Base-by-base conservation (phyloP, 1,140 invertebrate genomes). In the Drosophila leontia region DNA sequence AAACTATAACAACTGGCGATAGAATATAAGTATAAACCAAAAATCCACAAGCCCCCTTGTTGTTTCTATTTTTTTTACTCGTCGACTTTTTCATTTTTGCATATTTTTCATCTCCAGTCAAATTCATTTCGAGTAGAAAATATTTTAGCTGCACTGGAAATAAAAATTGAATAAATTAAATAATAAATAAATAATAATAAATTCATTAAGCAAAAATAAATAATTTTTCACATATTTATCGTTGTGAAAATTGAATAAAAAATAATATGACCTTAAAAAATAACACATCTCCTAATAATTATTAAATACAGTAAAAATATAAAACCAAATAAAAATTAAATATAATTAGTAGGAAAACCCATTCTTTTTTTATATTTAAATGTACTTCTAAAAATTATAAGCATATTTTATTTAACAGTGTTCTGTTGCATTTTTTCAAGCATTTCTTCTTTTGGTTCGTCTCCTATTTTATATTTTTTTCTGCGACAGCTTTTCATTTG, bases 401-500 rank as follows among this genome's bases (percentile, higher is more conserved):
- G 19, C 7, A 26, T 5, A 9, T 29, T 29, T 32, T 23, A 19
- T 50, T 32, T 32, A 1, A 5, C 0, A 13, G 51, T 37, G 34
- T 37, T 5, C 9, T 26, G 26, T 34, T 12, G 4, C 19, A 29
- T 57, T 60, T 68, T 67, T 35, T 7, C n/a, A 9, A 47, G 48
- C 29, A 57, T 47, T 80, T 63, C 65, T 59, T 63, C 32, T n/a
- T 34, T 35, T 23, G 59, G 17, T 51, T 61, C 19, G 17, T 61
- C 59, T 53, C n/a, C 56, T 67, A 57, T 63, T 63, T 68, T 64
- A 64, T 44, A 61, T 63, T 60, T 47, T 39, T 37, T 50, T 41
- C 64, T 67, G 67, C 63, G 68, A 81, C 67, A 63, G 78, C 58
- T 74, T 86, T 86, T 78, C 63, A 60, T 74, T 69, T 75, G 48